phyloP scores from a whole-genome alignment of 1,140 invertebrate genomes.

The Phortica variegata region DNA sequence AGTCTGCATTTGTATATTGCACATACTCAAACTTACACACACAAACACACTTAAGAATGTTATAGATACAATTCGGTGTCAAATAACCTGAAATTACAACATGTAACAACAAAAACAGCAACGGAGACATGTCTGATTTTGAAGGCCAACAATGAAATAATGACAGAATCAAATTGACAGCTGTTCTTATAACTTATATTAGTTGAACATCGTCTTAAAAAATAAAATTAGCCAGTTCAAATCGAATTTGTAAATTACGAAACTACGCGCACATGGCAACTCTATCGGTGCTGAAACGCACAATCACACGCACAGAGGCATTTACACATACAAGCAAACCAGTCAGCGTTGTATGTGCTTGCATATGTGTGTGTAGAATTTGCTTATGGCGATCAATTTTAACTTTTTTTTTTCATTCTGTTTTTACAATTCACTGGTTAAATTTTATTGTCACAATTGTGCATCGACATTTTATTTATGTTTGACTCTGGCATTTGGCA shows the following conservation, averaged over 20 bases:
- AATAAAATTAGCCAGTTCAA: no score
- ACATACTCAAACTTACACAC: constrained; percentile 45
- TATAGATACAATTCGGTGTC: constrained; percentile 54
- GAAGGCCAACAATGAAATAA: constrained; percentile 33
- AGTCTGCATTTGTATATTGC: constrained; percentile 33
- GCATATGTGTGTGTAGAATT: constrained; percentile 31
- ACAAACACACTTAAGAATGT: no score
- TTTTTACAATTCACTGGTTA: constrained; percentile 17
- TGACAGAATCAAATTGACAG: constrained; percentile 32
- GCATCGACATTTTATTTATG: constrained; percentile 31
- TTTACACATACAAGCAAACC: no score
- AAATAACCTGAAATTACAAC: constrained; percentile 54
- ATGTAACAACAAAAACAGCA: constrained; percentile 23
- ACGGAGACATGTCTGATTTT: constrained; percentile 15
- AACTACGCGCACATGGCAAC: constrained; percentile 51
- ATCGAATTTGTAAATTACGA: no score
- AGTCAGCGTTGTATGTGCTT: constrained; percentile 15
- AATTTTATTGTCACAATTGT: constrained; percentile 15
- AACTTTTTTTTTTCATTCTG: constrained; percentile 25
- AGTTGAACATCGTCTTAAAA: no score
- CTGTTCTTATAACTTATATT: no score
- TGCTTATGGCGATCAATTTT: constrained; percentile 52
- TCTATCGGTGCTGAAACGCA: constrained; percentile 33
- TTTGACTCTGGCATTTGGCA: constrained; percentile 14
- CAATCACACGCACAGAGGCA: constrained; percentile 8